These are phyloP conservation scores for Drosophila kepulauana DNA, from an alignment of 1,140 invertebrate species.

Conservation along the genomic window DNA sequence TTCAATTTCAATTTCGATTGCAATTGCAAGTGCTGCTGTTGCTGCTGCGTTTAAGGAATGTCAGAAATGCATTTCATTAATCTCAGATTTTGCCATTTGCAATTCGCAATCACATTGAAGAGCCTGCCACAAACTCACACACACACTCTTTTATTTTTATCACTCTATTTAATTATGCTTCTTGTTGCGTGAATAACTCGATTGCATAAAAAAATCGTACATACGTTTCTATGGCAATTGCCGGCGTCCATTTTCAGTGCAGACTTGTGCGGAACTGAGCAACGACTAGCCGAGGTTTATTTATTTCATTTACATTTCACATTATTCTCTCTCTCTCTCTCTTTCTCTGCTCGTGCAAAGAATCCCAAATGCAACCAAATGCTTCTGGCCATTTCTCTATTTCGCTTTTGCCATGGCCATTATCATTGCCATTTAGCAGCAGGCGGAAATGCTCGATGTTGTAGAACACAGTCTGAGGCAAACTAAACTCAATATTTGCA, in stretches of 20 bases:
- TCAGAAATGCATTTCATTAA: slow-evolving; percentile 28
- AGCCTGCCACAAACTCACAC: background rate
- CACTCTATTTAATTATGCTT: slow-evolving; percentile 48
- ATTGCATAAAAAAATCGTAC: slow-evolving; percentile 29
- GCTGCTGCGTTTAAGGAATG: slow-evolving; percentile 1
- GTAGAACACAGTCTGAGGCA: slow-evolving; percentile 2
- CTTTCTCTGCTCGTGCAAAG: background rate
- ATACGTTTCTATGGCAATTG: slow-evolving; percentile 68
- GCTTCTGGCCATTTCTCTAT: slow-evolving; percentile 41
- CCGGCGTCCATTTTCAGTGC: slow-evolving; percentile 75
- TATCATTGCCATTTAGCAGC: slow-evolving; percentile 51
- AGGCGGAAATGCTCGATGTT: background rate
- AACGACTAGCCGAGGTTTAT: slow-evolving; percentile 47
- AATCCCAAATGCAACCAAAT: background rate
- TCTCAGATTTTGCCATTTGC: slow-evolving; percentile 4
- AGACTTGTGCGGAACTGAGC: slow-evolving; percentile 65
- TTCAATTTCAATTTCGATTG: slow-evolving; percentile 53
- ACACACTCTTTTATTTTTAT: slow-evolving; percentile 6
- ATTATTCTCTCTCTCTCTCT: slow-evolving; percentile 40
- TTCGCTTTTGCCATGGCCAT: slow-evolving; percentile 63
- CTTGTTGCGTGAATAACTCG: background rate
- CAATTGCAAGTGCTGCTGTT: slow-evolving; percentile 31
- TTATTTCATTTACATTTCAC: slow-evolving; percentile 66
- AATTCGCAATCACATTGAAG: slow-evolving; percentile 31
- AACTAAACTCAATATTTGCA: slow-evolving; percentile 9